These are phyloP conservation scores for Gobius niger DNA, from an alignment of 2,113 vertebrate species.

Conservation along the genomic window DNA sequence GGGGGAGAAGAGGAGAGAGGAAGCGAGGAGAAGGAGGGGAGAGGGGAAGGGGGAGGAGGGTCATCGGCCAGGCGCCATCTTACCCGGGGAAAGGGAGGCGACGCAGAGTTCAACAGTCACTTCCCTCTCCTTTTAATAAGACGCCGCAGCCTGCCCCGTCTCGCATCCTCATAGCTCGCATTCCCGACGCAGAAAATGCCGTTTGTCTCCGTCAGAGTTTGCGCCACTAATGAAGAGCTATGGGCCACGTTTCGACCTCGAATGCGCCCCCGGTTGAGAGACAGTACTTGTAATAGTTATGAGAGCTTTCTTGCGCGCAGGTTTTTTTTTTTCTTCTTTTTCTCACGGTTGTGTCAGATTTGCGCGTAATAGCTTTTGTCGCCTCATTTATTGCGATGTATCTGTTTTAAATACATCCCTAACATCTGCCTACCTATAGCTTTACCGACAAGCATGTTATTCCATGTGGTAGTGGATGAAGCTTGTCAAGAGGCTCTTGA, in stretches of 20 bases:
- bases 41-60: conserved; percentile 66
- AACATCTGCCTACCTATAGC: too few relatives aligned
- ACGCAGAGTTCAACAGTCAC: conserved; percentile 67
- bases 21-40: conserved; percentile 66
- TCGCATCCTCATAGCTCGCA: conserved; percentile 63
- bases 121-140: conserved; percentile 10
- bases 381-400: too few relatives aligned
- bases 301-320: not conserved
- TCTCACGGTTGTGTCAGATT: too few relatives aligned
- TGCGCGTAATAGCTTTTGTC: too few relatives aligned
- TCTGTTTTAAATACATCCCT: too few relatives aligned
- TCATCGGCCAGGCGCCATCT: conserved; percentile 94
- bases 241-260: not conserved
- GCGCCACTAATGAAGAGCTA: not conserved
- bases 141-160: conserved; percentile 57
- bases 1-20: not conserved
- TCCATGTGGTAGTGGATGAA: too few relatives aligned
- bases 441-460: too few relatives aligned
- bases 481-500: too few relatives aligned
- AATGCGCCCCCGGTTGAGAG: not conserved
- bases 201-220: conserved; percentile 34
- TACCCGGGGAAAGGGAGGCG: conserved; percentile 77
- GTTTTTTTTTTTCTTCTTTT: too few relatives aligned
- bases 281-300: not conserved
- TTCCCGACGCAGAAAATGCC: conserved; percentile 39